Percentiles rank a stretch among this genome's conserved stretches.
Conservation (phyloP, 2,888 invertebrate species). For the Tridacna gigas region DNA sequence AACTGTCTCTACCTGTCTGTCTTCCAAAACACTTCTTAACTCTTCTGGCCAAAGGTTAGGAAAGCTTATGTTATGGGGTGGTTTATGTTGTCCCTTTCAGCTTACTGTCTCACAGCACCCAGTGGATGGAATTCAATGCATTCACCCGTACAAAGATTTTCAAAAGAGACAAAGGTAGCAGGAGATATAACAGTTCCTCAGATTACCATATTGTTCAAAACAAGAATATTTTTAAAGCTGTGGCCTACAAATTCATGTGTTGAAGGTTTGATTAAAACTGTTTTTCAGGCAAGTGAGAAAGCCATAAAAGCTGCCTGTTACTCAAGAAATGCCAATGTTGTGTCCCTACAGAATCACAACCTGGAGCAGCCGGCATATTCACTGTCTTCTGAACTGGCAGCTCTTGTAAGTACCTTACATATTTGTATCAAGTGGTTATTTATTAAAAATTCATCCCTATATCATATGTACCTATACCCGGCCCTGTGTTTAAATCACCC, state of each 20-base stretch:
- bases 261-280: neutral
- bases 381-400: neutral
- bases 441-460: neutral
- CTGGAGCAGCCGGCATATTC: neutral
- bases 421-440: neutral
- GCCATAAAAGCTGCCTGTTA: slow-evolving; percentile 53
- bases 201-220: neutral
- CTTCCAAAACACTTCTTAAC: no score
- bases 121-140: no score
- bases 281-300: slow-evolving; percentile 55
- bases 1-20: no score
- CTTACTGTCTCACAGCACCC: no score
- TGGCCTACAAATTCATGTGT: neutral
- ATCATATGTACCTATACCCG: no score
- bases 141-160: no score
- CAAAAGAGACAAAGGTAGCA: no score
- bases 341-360: neutral
- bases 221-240: neutral
- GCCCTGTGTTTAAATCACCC: no score
- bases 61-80: no score
- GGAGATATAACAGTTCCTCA: neutral
- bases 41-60: no score
- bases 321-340: slow-evolving; percentile 40
- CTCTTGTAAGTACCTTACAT: neutral
- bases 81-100: no score